Evolutionary conservation across 1,140 invertebrate genomes (phyloP).

Genomic region (Pectinophora gossypiella): DNA sequence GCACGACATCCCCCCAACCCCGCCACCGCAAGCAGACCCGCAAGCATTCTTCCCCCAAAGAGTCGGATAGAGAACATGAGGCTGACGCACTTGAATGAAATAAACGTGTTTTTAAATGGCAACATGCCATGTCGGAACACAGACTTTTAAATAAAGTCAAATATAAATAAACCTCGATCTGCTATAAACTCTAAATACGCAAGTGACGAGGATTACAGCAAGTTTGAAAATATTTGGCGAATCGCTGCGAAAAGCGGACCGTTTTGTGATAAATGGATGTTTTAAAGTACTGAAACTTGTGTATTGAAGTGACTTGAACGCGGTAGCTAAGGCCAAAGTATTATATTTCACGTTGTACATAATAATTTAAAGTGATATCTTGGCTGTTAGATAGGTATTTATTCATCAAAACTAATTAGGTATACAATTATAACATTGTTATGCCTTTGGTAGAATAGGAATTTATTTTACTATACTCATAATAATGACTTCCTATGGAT

Average conservation of each 20-base stretch:
- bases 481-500: no score
- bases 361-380: not conserved
- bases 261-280: not conserved
- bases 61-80: constrained; percentile 39
- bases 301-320: not conserved
- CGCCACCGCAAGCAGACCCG: constrained; percentile 46
- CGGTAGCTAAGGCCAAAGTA: no score
- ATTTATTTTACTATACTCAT: no score
- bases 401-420: not conserved
- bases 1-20: constrained; percentile 59
- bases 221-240: not conserved
- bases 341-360: not conserved
- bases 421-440: no score
- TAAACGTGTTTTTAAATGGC: constrained; percentile 53
- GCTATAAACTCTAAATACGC: constrained; percentile 36
- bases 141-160: constrained; percentile 45
- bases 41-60: constrained; percentile 57
- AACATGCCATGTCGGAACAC: constrained; percentile 54
- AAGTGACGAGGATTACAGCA: constrained; percentile 18
- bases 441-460: no score
- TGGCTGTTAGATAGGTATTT: not conserved
- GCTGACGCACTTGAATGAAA: constrained; percentile 7
- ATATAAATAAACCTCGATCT: constrained; percentile 53
- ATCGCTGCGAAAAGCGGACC: not conserved
- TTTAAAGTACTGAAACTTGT: not conserved